A percentile compares a stretch with the other conserved stretches of the same genome.
Evolutionary conservation across 2,797 vertebrate genomes (phyloP).

Genomic region (Pseudomugil gertrudae): DNA sequence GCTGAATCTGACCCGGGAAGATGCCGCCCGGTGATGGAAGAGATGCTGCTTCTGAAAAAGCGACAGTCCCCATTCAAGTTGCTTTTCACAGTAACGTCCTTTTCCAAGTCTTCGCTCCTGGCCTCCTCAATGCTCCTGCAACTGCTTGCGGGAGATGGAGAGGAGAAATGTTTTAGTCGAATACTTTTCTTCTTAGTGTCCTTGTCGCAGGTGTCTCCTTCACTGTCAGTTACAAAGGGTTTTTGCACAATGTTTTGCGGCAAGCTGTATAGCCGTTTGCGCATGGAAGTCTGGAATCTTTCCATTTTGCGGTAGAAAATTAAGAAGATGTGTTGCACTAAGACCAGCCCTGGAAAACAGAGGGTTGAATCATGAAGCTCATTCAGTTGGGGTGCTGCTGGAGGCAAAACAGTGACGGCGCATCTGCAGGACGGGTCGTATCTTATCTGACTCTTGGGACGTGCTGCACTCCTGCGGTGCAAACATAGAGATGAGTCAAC

Average conservation of each 20-base stretch:
- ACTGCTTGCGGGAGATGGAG: conserved; percentile 82
- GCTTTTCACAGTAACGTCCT: conserved; percentile 84
- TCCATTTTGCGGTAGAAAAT: conserved; percentile 82
- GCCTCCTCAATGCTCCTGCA: conserved; percentile 80
- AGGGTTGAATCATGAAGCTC: conserved; percentile 67
- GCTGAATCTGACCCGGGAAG: conserved; percentile 84
- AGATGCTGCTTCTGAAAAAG: conserved; percentile 90
- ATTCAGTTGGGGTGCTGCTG: conserved; percentile 47
- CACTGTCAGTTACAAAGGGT: conserved; percentile 85
- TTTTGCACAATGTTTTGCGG: conserved; percentile 94
- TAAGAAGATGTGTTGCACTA: conserved; percentile 47
- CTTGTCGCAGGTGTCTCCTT: conserved; percentile 86
- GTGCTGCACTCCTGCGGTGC: conserved; percentile 64
- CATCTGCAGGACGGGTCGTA: conserved; percentile 76
- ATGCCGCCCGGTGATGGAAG: conserved; percentile 90
- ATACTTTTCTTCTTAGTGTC: conserved; percentile 92
- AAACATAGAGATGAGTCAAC: conserved; percentile 72
- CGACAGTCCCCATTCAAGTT: conserved; percentile 98
- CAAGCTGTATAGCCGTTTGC: conserved; percentile 96
- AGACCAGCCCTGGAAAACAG: conserved; percentile 48
- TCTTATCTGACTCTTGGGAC: conserved; percentile 70
- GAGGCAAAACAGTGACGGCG: conserved; percentile 69
- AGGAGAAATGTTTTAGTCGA: conserved; percentile 88
- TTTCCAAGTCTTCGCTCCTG: conserved; percentile 83
- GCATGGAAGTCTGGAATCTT: conserved; percentile 94